A percentile compares a stretch with the other conserved stretches of the same genome.
Evolutionary conservation across 2,113 vertebrate species (phyloP).

Genomic region (Apus apus): DNA sequence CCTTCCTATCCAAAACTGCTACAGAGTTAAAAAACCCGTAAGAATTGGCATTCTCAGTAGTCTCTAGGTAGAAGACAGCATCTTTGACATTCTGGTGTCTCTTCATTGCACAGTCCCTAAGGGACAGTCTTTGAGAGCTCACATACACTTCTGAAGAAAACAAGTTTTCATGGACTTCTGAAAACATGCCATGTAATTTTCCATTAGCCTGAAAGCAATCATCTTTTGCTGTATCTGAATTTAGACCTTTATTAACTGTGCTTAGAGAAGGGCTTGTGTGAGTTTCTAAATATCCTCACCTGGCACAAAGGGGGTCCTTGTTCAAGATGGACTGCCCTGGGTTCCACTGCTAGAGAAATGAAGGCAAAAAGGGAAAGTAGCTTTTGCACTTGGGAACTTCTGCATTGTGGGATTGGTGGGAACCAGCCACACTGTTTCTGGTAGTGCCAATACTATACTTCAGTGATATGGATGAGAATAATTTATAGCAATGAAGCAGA

Average conservation of each 20-base stretch:
- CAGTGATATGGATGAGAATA: neutral
- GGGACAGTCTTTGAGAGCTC: neutral
- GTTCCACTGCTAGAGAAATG: neutral
- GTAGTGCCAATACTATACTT: fast-evolving
- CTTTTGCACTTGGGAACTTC: neutral
- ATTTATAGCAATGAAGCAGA: neutral
- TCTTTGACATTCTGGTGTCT: neutral
- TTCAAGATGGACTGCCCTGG: neutral
- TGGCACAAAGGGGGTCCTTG: neutral
- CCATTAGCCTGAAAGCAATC: neutral
- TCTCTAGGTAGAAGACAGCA: neutral
- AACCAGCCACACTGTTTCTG: neutral
- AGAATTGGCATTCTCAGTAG: neutral
- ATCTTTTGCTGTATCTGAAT: neutral
- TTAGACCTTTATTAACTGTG: neutral
- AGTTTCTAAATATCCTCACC: neutral
- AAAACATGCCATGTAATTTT: neutral
- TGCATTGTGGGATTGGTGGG: neutral
- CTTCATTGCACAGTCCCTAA: neutral
- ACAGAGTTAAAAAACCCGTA: neutral
- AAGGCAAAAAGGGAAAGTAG: neutral
- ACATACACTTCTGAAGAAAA: neutral
- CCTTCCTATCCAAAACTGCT: neutral
- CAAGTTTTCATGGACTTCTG: neutral
- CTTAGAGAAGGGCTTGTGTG: neutral